Evolutionary conservation across 35 echinoderm and acorn worm genomes (phyloP).

Genomic region (Stichopus chloronotus): DNA sequence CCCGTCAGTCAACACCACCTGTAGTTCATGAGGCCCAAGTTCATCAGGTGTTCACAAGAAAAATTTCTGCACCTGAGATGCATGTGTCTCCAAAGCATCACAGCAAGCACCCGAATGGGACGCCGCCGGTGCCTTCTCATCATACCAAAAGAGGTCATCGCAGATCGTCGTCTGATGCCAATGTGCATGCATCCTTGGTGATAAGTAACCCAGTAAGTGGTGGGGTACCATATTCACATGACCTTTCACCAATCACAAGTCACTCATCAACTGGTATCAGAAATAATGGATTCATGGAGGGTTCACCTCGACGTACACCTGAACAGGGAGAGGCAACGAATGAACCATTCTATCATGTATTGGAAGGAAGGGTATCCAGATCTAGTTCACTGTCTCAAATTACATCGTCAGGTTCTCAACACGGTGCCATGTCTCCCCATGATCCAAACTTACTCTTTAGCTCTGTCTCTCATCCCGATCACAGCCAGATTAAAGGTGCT

Average conservation of each 20-base stretch:
- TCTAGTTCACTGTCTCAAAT: conserved; percentile 58
- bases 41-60: conserved; percentile 64
- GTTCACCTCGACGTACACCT: conserved; percentile 23
- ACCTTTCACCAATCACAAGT: conserved; percentile 52
- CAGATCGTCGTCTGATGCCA: conserved; percentile 23
- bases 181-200: conserved; percentile 37
- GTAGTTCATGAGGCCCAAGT: conserved; percentile 71
- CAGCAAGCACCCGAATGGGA: conserved; percentile 24
- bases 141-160: conserved; percentile 45
- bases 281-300: conserved; percentile 47
- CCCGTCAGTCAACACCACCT: conserved; percentile 70
- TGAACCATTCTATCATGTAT: conserved; percentile 62
- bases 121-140: neutral
- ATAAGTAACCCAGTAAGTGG: conserved; percentile 49
- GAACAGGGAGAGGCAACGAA: neutral
- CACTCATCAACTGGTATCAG: conserved; percentile 13
- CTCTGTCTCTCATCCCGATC: neutral
- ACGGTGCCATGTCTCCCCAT: neutral
- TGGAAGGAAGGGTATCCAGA: conserved; percentile 36
- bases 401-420: neutral
- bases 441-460: conserved; percentile 41
- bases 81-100: neutral
- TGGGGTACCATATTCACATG: neutral
- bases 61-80: conserved; percentile 62
- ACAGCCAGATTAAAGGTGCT: neutral